Conservation (phyloP, 1,140 invertebrate genomes). For the Bombus pascuorum region DNA sequence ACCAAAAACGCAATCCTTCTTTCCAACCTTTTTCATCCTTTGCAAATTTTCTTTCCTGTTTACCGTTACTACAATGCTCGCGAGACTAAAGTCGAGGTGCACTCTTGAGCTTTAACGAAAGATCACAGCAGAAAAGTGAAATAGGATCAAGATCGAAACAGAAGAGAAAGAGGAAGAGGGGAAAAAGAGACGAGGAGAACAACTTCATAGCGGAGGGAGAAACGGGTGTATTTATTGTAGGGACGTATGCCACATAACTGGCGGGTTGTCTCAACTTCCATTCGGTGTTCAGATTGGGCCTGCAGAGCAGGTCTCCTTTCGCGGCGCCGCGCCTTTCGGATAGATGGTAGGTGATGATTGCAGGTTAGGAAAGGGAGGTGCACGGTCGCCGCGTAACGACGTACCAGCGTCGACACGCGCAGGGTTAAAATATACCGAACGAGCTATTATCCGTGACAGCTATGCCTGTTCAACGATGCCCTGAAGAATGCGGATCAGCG, state of each 20-base stretch:
- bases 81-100: not conserved
- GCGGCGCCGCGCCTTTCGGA: conserved; percentile 47
- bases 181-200: conserved; percentile 7
- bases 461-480: conserved; percentile 2
- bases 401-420: conserved; percentile 59
- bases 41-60: not conserved
- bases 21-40: not conserved
- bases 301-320: conserved; percentile 11
- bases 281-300: conserved; percentile 25
- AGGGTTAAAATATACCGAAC: conserved; percentile 59
- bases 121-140: not conserved
- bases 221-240: conserved; percentile 57
- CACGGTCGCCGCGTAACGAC: conserved; percentile 51
- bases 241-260: conserved; percentile 32
- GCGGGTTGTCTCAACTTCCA: conserved; percentile 13
- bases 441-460: conserved; percentile 62
- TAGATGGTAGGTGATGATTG: conserved; percentile 68
- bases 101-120: conserved; percentile 4
- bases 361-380: conserved; percentile 49
- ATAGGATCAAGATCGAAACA: too few species aligned
- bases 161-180: not conserved
- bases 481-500: conserved; percentile 31
- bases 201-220: conserved; percentile 46
- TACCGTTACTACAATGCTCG: not conserved
- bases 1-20: not conserved